Percentiles rank a stretch among this genome's conserved stretches.
These are phyloP conservation scores for Dryococelus australis DNA, from an alignment of 2,888 invertebrate species.

Conservation along the genomic window DNA sequence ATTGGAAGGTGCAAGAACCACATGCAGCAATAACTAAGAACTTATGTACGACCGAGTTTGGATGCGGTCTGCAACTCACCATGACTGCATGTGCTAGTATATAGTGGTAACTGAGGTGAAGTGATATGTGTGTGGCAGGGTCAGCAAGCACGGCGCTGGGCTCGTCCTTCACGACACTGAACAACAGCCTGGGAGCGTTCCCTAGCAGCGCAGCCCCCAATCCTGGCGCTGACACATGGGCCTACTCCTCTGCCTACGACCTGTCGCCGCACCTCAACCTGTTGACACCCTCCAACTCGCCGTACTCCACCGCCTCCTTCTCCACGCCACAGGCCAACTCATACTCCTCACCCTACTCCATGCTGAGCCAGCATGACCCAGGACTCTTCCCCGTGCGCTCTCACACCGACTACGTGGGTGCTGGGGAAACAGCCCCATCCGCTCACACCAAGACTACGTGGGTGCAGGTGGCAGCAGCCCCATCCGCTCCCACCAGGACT, in stretches of 20 bases:
- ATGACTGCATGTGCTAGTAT: too few species aligned
- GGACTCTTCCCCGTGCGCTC: constrained; percentile 69
- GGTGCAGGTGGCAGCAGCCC: constrained; percentile 28
- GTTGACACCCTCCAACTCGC: constrained; percentile 71
- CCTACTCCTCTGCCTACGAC: constrained; percentile 67
- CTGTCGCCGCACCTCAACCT: constrained; percentile 77
- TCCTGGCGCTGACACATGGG: constrained; percentile 73
- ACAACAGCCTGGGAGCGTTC: constrained; percentile 68
- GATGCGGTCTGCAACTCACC: too few species aligned
- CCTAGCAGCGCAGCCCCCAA: constrained; percentile 49
- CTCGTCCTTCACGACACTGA: constrained; percentile 62
- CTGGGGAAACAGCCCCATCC: constrained; percentile 47
- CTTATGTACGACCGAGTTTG: too few species aligned
- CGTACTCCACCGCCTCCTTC: constrained; percentile 64
- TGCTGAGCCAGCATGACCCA: constrained; percentile 72
- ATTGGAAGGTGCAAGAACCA: too few species aligned
- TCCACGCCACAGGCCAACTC: constrained; percentile 56
- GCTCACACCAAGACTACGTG: constrained; percentile 32
- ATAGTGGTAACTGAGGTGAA: too few species aligned
- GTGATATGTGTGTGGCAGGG: constrained; percentile 36
- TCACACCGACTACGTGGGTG: constrained; percentile 31
- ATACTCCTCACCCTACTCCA: constrained; percentile 57
- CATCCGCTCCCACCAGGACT: constrained; percentile 57
- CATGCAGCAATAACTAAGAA: too few species aligned
- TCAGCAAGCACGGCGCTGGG: constrained; percentile 61